These are phyloP conservation scores for Drepana arcuata DNA, from an alignment of 1,140 invertebrate genomes.

Conservation along the genomic window DNA sequence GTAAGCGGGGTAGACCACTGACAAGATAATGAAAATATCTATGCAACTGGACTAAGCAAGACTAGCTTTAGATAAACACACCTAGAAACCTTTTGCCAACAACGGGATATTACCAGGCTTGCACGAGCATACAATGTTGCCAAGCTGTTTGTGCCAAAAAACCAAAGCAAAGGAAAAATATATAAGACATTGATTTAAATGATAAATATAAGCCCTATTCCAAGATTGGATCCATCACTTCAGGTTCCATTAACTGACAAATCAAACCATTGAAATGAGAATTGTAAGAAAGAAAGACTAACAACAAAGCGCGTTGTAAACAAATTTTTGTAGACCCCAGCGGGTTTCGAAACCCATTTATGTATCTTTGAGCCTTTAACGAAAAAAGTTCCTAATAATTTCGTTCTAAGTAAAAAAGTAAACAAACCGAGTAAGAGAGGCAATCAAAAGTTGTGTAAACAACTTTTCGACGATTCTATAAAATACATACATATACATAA, in stretches of 20 bases:
- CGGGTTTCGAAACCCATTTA: constrained; percentile 45
- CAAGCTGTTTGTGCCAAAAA: neutral
- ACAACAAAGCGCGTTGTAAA: constrained; percentile 14
- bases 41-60: too few relatives aligned
- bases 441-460: constrained; percentile 60
- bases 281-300: constrained; percentile 7
- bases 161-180: neutral
- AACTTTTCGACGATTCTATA: constrained; percentile 44
- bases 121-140: too few relatives aligned
- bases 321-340: constrained; percentile 19
- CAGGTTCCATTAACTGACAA: neutral
- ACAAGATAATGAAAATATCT: too few relatives aligned
- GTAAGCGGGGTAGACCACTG: too few relatives aligned
- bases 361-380: constrained; percentile 46
- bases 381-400: constrained; percentile 59
- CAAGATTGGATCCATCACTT: neutral
- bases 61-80: too few relatives aligned
- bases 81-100: too few relatives aligned
- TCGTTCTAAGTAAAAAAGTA: constrained; percentile 50
- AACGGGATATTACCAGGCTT: too few relatives aligned
- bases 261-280: neutral
- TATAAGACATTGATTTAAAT: neutral
- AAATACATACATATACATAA: too few relatives aligned
- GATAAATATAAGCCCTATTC: neutral
- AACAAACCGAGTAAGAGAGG: constrained; percentile 47